These are phyloP conservation scores for Coelopa pilipes DNA, from an alignment of 2,888 invertebrate genomes.

Conservation along the genomic window DNA sequence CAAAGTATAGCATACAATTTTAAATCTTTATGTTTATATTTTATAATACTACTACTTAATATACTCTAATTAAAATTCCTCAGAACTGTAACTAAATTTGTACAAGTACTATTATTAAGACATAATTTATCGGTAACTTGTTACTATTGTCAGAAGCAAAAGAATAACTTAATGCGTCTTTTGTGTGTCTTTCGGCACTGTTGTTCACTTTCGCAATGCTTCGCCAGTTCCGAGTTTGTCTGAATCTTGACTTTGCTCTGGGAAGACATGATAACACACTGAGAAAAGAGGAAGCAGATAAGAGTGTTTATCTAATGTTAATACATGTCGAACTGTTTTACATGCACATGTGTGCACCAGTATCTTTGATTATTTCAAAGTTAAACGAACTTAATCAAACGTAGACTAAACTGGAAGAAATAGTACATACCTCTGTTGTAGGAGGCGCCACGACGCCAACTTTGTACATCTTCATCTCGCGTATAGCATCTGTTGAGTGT, in stretches of 20 bases:
- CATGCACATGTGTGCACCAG: constrained; percentile 5
- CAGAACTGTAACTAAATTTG: neutral
- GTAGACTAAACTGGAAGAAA: too few relatives aligned
- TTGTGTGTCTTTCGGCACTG: constrained; percentile 39
- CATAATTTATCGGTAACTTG: neutral
- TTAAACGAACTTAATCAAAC: too few relatives aligned
- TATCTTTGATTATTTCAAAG: neutral
- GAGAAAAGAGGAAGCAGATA: neutral
- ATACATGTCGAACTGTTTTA: neutral
- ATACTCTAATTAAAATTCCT: neutral
- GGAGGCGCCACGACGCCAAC: constrained; percentile 72
- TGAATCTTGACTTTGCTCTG: neutral
- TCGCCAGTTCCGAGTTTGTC: constrained; percentile 27
- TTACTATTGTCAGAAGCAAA: constrained; percentile 42
- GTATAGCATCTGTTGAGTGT: constrained; percentile 75
- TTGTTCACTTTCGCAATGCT: constrained; percentile 29
- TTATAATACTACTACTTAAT: constrained; percentile 1
- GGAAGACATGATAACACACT: neutral
- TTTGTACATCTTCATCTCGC: constrained; percentile 71
- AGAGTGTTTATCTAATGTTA: too few relatives aligned
- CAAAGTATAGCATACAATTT: constrained; percentile 21
- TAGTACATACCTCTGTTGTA: too few relatives aligned
- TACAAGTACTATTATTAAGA: neutral
- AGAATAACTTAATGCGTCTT: constrained; percentile 46
- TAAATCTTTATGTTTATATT: neutral